Evolutionary conservation across 2,888 invertebrate genomes (phyloP), one percentile per base, ranked within the genome.

Genomic region (Entomobrya multifasciata): DNA sequence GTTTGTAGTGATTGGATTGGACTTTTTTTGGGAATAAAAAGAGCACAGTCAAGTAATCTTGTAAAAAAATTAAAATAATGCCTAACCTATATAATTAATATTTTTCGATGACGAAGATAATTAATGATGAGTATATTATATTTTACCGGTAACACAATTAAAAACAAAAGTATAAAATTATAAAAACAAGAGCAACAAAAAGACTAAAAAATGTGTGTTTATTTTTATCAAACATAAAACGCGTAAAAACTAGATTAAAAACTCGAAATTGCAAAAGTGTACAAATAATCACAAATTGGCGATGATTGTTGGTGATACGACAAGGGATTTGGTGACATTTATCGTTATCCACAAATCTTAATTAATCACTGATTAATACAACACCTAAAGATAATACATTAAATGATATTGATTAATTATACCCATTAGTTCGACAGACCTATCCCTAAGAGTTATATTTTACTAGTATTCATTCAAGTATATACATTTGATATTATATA

Each of bases 51-150:
- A 67, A 67, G 67, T 30, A 60, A 11, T 60, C 27, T n/a, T n/a
- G n/a, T n/a, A n/a, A n/a, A n/a, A n/a, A 13, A 60, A 57, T 22
- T 60, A 8, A 25, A n/a, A 13, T 60, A 6, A 6, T 60, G 6
- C 13, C 22, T 10, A 55, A 55, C 22, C 27, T 60, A 60, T 17
- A 65, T n/a, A n/a, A n/a, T n/a, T n/a, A n/a, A n/a, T n/a, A n/a
- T n/a, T n/a, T n/a, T n/a, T n/a, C n/a, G n/a, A n/a, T n/a, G n/a
- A n/a, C n/a, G 60, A 27, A 25, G 65, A 60, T 60, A 22, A 62
- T 57, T n/a, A 62, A 20, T 60, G n/a, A 44, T 44, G 67, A 36
- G 41, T 65, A 65, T 67, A 65, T 36, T 65, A 65, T 65, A 65
- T 55, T 13, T 57, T 3, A 5, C 6, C n/a, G 30, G 30, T 65